Base-by-base conservation (phyloP, 2,888 invertebrate species). In the Sthenelais limicola region DNA sequence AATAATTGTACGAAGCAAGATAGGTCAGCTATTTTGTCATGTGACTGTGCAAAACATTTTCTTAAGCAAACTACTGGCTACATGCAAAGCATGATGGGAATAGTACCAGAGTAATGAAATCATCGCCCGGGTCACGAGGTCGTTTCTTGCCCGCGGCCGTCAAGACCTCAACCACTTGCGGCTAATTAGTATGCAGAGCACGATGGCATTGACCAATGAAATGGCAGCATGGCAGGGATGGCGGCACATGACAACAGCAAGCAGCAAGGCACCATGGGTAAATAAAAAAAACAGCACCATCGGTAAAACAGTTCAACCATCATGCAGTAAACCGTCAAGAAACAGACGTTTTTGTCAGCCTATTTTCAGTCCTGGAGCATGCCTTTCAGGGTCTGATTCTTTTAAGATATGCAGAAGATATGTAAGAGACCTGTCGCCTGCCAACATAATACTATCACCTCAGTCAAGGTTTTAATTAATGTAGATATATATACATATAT, bases 71-170 rank as follows among this genome's bases (percentile, higher is more conserved):
- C 83, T 84, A 84, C 82, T 75, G 83, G 84, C 87, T 86, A 86
- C 87, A 88, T 87, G 87, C 87, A 86, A 82, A 82, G 81, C 82
- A 81, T 82, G 75, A 80, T 81, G 80, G 81, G 81, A 78, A 82
- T 79, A 93, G 94, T 96, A 96, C 96, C 96, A 96, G 95, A 93
- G 62, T 62, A 62, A 96, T 92, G 91, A 94, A 91, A 91, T 94
- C 94, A 91, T 93, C 93, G 91, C 92, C 92, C 89, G 91, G 90
- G 90, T 93, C 92, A 88, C 92, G 93, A 92, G 95, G 93, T 91
- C 96, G 94, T 93, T 96, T 96, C 94, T 95, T 95, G 93, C 94
- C 94, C 93, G 94, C 91, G 69, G 54, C 66, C 21, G 73, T 75
- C 72, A 74, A 58, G 82, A 85, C 86, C 86, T 86, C 87, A 83